Evolutionary conservation across 2,888 invertebrate species (phyloP).

Genomic region (Bombylius major): DNA sequence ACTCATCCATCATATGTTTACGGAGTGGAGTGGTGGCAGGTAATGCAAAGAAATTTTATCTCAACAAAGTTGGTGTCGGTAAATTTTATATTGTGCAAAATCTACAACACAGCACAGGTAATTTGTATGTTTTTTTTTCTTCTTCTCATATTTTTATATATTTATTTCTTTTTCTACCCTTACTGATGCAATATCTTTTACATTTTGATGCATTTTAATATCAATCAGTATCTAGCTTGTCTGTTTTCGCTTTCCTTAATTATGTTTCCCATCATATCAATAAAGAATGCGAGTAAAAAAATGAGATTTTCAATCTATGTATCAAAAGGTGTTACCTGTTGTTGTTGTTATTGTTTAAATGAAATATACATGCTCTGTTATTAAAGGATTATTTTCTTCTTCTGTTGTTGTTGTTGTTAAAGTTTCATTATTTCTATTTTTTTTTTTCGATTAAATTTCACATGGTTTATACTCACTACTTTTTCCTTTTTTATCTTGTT

Average conservation of each 20-base stretch:
- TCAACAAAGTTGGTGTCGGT: neutral
- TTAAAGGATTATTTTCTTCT: neutral
- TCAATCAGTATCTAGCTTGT: neutral
- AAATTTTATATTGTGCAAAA: neutral
- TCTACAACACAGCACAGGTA: neutral
- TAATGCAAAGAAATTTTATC: neutral
- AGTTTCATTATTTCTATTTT: neutral
- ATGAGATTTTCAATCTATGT: neutral
- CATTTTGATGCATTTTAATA: neutral
- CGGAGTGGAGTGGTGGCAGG: slow-evolving; percentile 1
- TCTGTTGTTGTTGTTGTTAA: neutral
- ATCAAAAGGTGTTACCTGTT: neutral
- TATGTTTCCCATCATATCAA: slow-evolving; percentile 4
- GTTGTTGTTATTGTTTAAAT: neutral
- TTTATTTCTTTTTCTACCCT: too few species aligned
- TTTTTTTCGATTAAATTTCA: neutral
- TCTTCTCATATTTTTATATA: too few species aligned
- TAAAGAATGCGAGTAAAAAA: neutral
- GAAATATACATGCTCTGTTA: neutral
- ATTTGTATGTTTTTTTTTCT: neutral
- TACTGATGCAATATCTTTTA: neutral
- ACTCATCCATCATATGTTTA: neutral
- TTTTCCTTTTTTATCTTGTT: neutral
- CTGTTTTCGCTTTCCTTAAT: slow-evolving; percentile 1
- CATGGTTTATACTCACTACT: neutral